Base-by-base conservation (phyloP, 2,113 vertebrate species). In the Trichomycterus rosablanca region DNA sequence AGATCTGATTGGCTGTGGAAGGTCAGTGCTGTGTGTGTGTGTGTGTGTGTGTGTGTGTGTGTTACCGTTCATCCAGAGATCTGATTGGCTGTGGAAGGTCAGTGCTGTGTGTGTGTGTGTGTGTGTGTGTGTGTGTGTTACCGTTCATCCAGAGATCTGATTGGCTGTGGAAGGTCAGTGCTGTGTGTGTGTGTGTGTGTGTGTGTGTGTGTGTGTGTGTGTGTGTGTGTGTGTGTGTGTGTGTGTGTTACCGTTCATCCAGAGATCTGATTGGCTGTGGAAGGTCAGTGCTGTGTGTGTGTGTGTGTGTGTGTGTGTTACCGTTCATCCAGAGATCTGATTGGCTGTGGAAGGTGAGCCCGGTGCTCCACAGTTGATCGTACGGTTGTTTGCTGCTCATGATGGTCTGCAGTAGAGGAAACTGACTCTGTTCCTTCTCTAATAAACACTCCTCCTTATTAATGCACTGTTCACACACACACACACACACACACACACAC, bases 261-360 rank as follows among this genome's bases (percentile, higher is more conserved):
- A 97, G 6, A 86, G 76, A 34, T 95, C 87, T 5, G 90, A 90
- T 74, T 30, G 26, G 26, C 26, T 4, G 7, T 30, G 8, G 3
- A 4, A 19, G 14, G 23, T 24, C 2, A 26, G 7, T 15, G 42
- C n/a, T 49, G 8, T 16, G 42, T 53, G 7, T 55, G 26, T 46
- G 43, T 53, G 40, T 60, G 44, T 58, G 35, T 39, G 50, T 23
- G 14, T 46, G 42, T 73, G 59, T 20, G 75, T 46, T 79, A 97
- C 93, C 92, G 6, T 90, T 89, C 87, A 94, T 86, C 94, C 94
- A 97, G 6, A 86, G 76, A 35, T 95, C 87, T 5, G 91, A 91
- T 74, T 88, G 91, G 68, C 3, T 81, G 59, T 89, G 81, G 72
- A 96, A 95, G 66, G 83, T 74, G 0, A 91, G 85, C 0, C 85